phyloP scores from a whole-genome alignment of 2,113 vertebrate genomes.

The Dicaeum eximium region DNA sequence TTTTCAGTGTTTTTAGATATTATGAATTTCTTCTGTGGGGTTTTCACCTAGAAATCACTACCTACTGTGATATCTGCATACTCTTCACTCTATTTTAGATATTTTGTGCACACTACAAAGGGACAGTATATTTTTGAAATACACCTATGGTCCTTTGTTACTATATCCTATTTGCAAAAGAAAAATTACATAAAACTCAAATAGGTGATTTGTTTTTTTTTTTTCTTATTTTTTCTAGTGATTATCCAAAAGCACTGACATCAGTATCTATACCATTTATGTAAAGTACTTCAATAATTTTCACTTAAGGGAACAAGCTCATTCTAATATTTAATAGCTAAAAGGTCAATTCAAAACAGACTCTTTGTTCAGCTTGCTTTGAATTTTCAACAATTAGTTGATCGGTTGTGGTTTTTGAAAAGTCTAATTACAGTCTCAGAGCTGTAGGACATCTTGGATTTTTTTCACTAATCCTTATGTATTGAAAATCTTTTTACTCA shows the following conservation, averaged over 20 bases:
- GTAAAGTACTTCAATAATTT: not conserved
- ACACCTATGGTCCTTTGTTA: not conserved
- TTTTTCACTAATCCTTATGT: not conserved
- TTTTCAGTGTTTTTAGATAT: not conserved
- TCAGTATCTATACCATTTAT: not conserved
- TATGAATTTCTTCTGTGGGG: not conserved
- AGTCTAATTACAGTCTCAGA: not conserved
- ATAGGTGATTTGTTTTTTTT: rapidly evolving
- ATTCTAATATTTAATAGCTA: not conserved
- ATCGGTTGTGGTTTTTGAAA: not conserved
- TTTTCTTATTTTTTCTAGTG: not conserved
- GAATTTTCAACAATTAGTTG: not conserved
- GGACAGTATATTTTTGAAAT: not conserved
- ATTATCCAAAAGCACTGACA: not conserved
- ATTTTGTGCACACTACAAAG: not conserved
- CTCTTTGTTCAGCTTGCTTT: not conserved
- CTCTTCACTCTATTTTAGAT: not conserved
- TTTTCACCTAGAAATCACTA: not conserved
- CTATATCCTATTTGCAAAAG: not conserved
- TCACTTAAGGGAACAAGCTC: not conserved
- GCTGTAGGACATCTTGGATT: not conserved
- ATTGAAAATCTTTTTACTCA: not conserved
- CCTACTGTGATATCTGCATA: not conserved
- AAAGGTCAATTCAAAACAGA: not conserved
- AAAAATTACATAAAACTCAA: not conserved